phyloP scores from a whole-genome alignment of 1,140 invertebrate genomes.

The Polypedilum pembai region DNA sequence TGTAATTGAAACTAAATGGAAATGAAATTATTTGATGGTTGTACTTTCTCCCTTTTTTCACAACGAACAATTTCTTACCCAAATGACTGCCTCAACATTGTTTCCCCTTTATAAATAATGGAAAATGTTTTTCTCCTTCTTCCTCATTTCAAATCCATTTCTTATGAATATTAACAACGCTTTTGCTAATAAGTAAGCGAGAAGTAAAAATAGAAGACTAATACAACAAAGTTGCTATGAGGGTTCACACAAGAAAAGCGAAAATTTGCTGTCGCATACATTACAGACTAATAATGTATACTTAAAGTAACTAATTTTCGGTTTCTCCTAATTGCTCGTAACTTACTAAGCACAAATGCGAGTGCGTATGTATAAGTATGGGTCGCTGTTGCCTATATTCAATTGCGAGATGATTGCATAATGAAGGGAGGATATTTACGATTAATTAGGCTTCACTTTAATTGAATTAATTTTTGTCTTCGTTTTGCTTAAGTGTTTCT shows the following conservation, averaged over 20 bases:
- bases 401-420: not conserved
- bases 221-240: not conserved
- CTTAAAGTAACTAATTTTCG: constrained; percentile 1
- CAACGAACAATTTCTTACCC: not conserved
- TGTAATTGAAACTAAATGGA: constrained; percentile 28
- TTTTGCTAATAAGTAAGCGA: not conserved
- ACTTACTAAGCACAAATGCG: constrained; percentile 1
- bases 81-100: not conserved
- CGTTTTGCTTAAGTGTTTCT: too few relatives aligned
- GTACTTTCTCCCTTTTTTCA: too few relatives aligned
- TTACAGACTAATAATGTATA: constrained; percentile 19
- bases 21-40: not conserved
- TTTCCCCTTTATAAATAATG: not conserved
- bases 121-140: not conserved
- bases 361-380: not conserved
- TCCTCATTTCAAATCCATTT: not conserved
- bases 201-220: not conserved
- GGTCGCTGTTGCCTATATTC: not conserved
- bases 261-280: constrained; percentile 17
- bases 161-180: constrained; percentile 12
- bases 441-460: not conserved
- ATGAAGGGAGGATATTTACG: not conserved
- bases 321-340: constrained; percentile 10
- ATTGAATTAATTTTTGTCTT: not conserved
- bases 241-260: not conserved